Evolutionary conservation across 1,140 invertebrate genomes (phyloP).

Genomic region (Zaprionus inermis): DNA sequence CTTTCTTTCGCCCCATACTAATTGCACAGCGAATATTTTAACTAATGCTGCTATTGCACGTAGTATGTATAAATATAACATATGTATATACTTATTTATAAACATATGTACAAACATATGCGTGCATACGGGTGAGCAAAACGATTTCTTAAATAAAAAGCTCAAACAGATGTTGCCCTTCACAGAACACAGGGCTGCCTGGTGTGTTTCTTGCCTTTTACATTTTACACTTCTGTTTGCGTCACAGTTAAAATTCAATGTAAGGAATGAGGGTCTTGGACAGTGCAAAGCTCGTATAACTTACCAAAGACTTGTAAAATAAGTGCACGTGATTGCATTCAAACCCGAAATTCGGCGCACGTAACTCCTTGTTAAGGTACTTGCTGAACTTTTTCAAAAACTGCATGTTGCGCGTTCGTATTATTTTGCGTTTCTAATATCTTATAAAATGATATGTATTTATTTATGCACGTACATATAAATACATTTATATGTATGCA

Average conservation of each 20-base stretch:
- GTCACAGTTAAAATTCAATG: neutral
- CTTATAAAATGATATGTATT: neutral
- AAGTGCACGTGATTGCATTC: conserved; percentile 70
- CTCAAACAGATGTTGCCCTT: neutral
- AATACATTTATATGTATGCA: neutral
- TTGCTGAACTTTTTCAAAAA: conserved; percentile 70
- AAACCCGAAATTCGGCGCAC: conserved; percentile 70
- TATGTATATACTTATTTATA: too few relatives aligned
- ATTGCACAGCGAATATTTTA: too few relatives aligned
- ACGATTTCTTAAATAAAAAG: conserved; percentile 18
- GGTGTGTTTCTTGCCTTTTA: neutral
- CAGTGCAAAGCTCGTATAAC: conserved; percentile 3
- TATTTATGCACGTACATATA: neutral
- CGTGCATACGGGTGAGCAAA: neutral
- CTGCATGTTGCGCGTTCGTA: conserved; percentile 55
- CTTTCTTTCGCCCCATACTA: too few relatives aligned
- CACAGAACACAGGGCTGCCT: neutral
- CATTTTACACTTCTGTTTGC: neutral
- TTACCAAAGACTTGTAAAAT: conserved; percentile 79
- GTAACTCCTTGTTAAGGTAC: conserved; percentile 66
- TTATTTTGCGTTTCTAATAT: neutral
- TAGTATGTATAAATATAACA: too few relatives aligned
- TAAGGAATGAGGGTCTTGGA: neutral
- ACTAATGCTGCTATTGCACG: too few relatives aligned
- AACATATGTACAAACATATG: neutral